Evolutionary conservation across 2,888 invertebrate genomes (phyloP), one percentile per base, ranked within the genome.

Genomic region (Didymodactylos carnosus): DNA sequence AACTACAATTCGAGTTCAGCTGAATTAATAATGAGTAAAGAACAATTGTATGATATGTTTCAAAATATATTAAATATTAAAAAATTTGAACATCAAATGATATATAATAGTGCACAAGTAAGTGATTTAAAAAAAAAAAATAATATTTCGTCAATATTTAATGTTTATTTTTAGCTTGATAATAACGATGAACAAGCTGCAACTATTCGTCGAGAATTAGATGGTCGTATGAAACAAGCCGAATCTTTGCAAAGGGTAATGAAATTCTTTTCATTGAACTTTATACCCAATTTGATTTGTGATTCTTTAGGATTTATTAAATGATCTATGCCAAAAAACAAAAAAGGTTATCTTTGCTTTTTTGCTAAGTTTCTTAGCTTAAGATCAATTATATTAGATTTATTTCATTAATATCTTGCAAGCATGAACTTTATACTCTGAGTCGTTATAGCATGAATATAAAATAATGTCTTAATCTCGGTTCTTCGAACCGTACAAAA

Each of bases 161-260:
- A 40, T 41, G 39, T 35, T 25, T 43, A 10, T 43, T 6, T n/a
- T 27, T 51, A 94, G 93, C 87, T 98, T 86, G 98, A 98, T 85
- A 97, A 95, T 80, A 92, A 93, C 75, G 98, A 98, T 84, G 98
- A 98, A 85, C 98, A 99, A 87, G 98, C 98, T 77, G 97, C 98
- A 70, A 95, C 98, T 73, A 98, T 98, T 79, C 87, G 98, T 84
- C 88, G 98, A 85, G 98, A 99, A 86, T 87, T 99, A 78, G 97
- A 98, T 84, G 94, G 97, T 77, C 88, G 97, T 84, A 90, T 97
- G 88, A 94, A 95, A 83, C 90, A 90, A 84, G 92, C 94, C 76
- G 90, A 92, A 78, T 94, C 95, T 86, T 94, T 98, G 91, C 93
- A 94, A 84, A 91, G 90, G 88, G 93, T 92, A 86, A 81, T 80